A percentile compares a stretch with the other conserved stretches of the same genome.
phyloP scores from a whole-genome alignment of 2,797 vertebrate genomes.

The Anguilla anguilla region DNA sequence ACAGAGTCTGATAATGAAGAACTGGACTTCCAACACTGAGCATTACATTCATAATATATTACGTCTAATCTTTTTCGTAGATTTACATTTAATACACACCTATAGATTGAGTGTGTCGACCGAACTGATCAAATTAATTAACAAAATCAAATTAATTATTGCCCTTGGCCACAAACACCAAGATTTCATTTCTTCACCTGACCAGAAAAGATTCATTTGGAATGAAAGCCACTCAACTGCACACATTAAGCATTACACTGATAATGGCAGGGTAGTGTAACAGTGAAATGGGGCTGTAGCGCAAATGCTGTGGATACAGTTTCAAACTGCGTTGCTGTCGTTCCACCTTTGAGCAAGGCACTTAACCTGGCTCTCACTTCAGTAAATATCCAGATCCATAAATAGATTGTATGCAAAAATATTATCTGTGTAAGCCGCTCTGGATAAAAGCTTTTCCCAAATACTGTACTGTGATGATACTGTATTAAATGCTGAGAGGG shows the following conservation, averaged over 20 bases:
- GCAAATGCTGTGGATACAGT: neutral
- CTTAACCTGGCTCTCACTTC: neutral
- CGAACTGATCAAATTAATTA: no score
- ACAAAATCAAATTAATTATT: constrained; percentile 61
- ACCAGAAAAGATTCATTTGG: neutral
- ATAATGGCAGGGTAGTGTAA: neutral
- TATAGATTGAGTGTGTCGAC: constrained; percentile 53
- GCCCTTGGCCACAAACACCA: constrained; percentile 51
- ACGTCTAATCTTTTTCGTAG: constrained; percentile 51
- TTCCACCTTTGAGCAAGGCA: neutral
- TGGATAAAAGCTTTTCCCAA: no score
- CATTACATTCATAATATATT: constrained; percentile 49
- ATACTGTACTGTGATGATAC: no score
- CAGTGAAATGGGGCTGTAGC: neutral
- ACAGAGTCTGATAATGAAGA: constrained; percentile 45
- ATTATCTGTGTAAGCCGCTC: no score
- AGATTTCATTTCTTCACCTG: constrained; percentile 41
- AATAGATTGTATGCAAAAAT: no score
- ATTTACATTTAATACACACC: constrained; percentile 49
- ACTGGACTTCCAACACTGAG: constrained; percentile 26
- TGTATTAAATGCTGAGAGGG: neutral
- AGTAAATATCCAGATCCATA: no score
- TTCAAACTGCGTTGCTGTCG: neutral
- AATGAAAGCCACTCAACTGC: neutral
- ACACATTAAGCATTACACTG: neutral